Conservation (phyloP, 2,113 vertebrate species). For the Polyodon spathula region DNA sequence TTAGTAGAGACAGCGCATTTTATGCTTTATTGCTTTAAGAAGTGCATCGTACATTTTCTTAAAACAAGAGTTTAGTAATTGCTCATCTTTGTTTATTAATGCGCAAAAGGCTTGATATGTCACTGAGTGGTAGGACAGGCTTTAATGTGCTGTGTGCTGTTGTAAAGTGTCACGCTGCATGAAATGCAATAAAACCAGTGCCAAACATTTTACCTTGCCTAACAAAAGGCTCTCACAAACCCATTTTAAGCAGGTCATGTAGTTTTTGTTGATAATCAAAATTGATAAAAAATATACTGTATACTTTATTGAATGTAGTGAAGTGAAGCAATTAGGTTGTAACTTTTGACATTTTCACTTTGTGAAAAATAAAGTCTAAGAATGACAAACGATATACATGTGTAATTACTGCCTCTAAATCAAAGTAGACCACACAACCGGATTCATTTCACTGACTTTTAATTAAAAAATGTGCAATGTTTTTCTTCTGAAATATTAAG, state of each 20-base stretch:
- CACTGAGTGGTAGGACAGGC: not conserved
- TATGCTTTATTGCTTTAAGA: too few relatives aligned
- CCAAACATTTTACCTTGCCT: conserved; percentile 23
- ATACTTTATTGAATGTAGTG: conserved; percentile 16
- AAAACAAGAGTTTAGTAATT: not conserved
- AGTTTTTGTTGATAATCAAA: too few relatives aligned
- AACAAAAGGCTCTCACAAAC: too few relatives aligned
- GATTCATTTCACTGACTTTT: too few relatives aligned
- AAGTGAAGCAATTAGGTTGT: conserved; percentile 2
- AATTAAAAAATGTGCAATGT: too few relatives aligned
- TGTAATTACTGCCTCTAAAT: not conserved
- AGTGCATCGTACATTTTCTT: too few relatives aligned
- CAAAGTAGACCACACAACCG: too few relatives aligned
- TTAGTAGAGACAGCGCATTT: too few relatives aligned
- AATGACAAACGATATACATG: not conserved
- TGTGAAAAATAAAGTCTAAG: conserved; percentile 15
- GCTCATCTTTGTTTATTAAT: not conserved
- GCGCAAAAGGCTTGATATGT: not conserved
- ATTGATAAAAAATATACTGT: conserved; percentile 1
- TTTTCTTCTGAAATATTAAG: too few relatives aligned
- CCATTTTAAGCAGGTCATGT: too few relatives aligned
- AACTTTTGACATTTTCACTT: conserved; percentile 43
- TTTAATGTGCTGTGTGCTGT: not conserved
- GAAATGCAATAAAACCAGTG: conserved; percentile 31
- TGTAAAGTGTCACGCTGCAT: conserved; percentile 13